Evolutionary conservation across 2,797 vertebrate species (phyloP), one percentile per base, ranked within the genome.

Genomic region (Eospalax fontanierii): DNA sequence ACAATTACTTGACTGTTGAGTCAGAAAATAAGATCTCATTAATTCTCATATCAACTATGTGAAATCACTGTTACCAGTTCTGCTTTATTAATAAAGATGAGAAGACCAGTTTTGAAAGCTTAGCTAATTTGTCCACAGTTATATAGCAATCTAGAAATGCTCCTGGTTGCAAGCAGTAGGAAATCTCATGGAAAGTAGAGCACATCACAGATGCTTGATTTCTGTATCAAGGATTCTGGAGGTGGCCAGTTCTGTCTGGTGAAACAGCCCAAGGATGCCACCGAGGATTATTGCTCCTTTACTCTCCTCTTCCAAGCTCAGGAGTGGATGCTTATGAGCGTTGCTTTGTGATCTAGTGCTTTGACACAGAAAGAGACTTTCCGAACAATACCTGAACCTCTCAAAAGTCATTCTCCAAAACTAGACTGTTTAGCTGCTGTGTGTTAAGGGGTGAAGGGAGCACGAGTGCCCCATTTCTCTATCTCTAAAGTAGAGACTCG

Each of bases 41-140:
- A 85, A 94, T 68, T 5, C 30, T 75, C 61, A 46, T 10, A 93
- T 59, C 33, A 80, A 65, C 22, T 61, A 28, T 63, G 16, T 80
- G 22, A 79, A 28, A 21, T 57, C 30, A 88, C 59, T 91, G 78
- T 54, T 85, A 85, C 33, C 40, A 93, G 28, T 18, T 88, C 73
- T 16, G 65, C 63, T 74, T 87, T 90, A 43, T 43, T 65, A 63
- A 66, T 19, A 54, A 54, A 83, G 33, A 73, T 50, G 18, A 93
- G 7, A 90, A 90, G 81, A 40, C 22, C 40, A 63, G 59, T 88
- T 76, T 40, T 33, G 38, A 83, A 57, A 76, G 26, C 43, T 85
- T 89, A 43, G 57, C 28, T 74, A 65, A 93, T 86, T 85, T 96
- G 4, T 11, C 30, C 50, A 35, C 57, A 33, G n/a, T 76, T 80